phyloP scores from a whole-genome alignment of 2,113 vertebrate species.

The Chiloscyllium plagiosum region DNA sequence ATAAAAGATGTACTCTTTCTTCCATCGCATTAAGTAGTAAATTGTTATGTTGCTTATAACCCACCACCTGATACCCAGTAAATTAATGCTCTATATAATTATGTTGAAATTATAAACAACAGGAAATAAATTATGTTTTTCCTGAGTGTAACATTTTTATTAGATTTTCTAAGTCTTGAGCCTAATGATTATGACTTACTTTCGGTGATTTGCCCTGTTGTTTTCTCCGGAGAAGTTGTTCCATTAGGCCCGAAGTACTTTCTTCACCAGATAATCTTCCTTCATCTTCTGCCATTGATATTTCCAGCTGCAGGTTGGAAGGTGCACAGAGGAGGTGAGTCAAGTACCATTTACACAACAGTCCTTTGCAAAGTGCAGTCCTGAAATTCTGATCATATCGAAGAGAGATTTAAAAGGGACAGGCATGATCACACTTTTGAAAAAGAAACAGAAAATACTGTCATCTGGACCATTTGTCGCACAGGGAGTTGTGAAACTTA shows the following conservation, averaged over 20 bases:
- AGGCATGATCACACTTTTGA: neutral
- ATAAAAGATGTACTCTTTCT: neutral
- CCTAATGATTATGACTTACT: neutral
- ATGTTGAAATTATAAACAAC: neutral
- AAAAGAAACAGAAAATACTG: neutral
- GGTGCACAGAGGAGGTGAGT: neutral
- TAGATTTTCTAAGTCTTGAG: neutral
- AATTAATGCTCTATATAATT: neutral
- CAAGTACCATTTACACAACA: neutral
- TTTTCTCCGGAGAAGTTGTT: neutral
- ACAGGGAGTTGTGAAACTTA: neutral
- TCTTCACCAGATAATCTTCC: neutral
- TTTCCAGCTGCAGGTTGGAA: neutral
- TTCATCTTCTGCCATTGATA: slow-evolving; percentile 1
- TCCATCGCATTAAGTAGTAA: neutral
- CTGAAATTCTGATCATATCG: neutral
- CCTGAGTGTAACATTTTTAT: neutral
- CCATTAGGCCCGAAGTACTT: neutral
- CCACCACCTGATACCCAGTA: neutral
- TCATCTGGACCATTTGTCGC: neutral
- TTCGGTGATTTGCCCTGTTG: neutral
- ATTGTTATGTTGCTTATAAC: neutral
- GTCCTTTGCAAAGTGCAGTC: too few relatives aligned
- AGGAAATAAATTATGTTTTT: neutral
- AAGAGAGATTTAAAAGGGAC: neutral